Evolutionary conservation across 2,888 invertebrate genomes (phyloP), one percentile per base, ranked within the genome.

Genomic region (Melanargia galathea): DNA sequence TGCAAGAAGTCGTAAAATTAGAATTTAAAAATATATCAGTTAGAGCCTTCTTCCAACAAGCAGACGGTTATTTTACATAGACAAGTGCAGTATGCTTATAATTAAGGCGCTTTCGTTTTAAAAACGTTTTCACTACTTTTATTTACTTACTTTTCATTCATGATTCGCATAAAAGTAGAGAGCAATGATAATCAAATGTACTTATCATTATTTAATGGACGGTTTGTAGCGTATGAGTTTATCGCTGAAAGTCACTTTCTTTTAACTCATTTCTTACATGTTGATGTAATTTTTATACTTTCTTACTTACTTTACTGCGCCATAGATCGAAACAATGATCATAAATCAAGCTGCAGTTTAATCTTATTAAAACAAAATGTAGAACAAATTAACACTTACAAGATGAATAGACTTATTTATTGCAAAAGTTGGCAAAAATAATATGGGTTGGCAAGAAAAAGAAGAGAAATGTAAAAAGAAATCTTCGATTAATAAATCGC

Each of bases 51-150:
- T 24, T 24, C 13, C 13, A 46, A 13, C 13, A 24, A 46, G 40
- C 6, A 18, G 16, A 46, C 7, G n/a, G 20, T n/a, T 48, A 48
- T 43, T 43, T 40, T 74, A 75, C 74, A 69, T 71, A 71, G 62
- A 74, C 71, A 74, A n/a, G 62, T 54, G 62, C 48, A 55, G 20
- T 75, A 71, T 73, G 77, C 79, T 66, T 65, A 65, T 68, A 64
- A 67, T 69, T 65, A 63, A 63, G 60, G 48, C 60, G 68, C 65
- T 67, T 70, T 70, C 66, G 48, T 69, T 69, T 66, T 61, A 46
- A 64, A 46, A 65, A 70, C 62, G 62, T 71, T 73, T 68, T 69
- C 68, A 67, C 67, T 69, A 66, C 59, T 63, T 64, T 54, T 45
- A 63, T 55, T 62, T 61, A 65, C 33, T 55, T 62, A 63, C 30